Conservation (phyloP, 2,113 vertebrate genomes). For the Lepisosteus oculatus region DNA sequence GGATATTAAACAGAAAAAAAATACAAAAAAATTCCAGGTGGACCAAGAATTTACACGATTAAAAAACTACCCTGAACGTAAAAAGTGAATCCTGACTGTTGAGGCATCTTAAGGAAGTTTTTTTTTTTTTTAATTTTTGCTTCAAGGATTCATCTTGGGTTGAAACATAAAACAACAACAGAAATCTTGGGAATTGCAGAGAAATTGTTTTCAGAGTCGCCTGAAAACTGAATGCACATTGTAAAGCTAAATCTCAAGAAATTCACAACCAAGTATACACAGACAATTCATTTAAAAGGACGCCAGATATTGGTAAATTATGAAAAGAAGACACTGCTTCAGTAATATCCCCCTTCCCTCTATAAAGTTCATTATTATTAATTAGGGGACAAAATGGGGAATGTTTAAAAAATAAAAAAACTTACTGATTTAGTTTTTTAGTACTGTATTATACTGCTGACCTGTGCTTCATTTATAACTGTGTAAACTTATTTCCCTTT, state of each 20-base stretch:
- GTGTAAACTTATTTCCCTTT: slow-evolving; percentile 81
- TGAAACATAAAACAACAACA: slow-evolving; percentile 63
- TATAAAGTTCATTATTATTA: slow-evolving; percentile 77
- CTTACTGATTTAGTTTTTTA: slow-evolving; percentile 97
- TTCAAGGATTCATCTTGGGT: slow-evolving; percentile 79
- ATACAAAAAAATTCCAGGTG: slow-evolving; percentile 76
- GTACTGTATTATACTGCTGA: slow-evolving; percentile 97
- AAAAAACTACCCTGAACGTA: slow-evolving; percentile 71
- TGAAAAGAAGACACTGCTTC: slow-evolving; percentile 60
- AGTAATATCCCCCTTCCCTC: slow-evolving; percentile 69
- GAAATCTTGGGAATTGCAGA: slow-evolving; percentile 69
- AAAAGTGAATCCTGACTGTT: slow-evolving; percentile 79
- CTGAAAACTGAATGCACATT: slow-evolving; percentile 60
- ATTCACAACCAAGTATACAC: slow-evolving; percentile 63
- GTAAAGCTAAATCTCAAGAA: slow-evolving; percentile 60
- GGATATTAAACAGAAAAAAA: slow-evolving; percentile 78
- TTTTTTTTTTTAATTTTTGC: slow-evolving; percentile 67
- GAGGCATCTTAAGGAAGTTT: slow-evolving; percentile 74
- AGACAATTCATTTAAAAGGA: slow-evolving; percentile 61
- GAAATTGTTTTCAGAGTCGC: slow-evolving; percentile 63
- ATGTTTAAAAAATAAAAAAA: slow-evolving; percentile 75
- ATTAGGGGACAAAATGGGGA: slow-evolving; percentile 68
- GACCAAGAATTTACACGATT: slow-evolving; percentile 89
- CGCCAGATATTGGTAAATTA: slow-evolving; percentile 56
- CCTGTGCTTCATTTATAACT: slow-evolving; percentile 94